A percentile compares a stretch with the other conserved stretches of the same genome.
Conservation (phyloP, 2,888 invertebrate species). For the Cephus nigrinus region DNA sequence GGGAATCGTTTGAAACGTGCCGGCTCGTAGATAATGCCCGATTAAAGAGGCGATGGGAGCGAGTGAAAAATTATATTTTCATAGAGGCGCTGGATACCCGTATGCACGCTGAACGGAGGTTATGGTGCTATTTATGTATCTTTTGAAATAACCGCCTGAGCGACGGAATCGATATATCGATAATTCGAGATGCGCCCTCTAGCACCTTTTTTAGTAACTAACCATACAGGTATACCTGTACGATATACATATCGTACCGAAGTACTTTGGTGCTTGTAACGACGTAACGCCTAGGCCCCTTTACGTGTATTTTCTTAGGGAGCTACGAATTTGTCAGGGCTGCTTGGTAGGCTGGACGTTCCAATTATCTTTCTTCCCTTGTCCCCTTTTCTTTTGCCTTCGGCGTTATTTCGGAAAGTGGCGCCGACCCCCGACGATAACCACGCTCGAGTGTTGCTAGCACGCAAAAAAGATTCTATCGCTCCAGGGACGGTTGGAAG, state of each 20-base stretch:
- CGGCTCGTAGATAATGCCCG: not conserved
- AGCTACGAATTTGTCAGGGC: no score
- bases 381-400: not conserved
- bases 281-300: not conserved
- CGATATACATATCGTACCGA: not conserved
- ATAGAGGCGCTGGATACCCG: not conserved
- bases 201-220: not conserved
- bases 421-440: not conserved
- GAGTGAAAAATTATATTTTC: not conserved
- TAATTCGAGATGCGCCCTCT: not conserved
- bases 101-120: not conserved
- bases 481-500: not conserved
- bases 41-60: not conserved
- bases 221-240: not conserved
- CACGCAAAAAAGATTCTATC: conserved; percentile 12
- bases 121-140: not conserved
- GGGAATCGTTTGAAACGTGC: not conserved
- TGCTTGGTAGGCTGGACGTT: not conserved
- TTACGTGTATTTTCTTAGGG: not conserved
- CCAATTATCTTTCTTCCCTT: not conserved
- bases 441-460: not conserved
- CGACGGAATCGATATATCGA: not conserved
- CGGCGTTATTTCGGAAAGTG: not conserved
- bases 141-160: not conserved
- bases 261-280: not conserved